phyloP scores from a whole-genome alignment of 2,888 invertebrate genomes.

The Phyllotreta striolata region DNA sequence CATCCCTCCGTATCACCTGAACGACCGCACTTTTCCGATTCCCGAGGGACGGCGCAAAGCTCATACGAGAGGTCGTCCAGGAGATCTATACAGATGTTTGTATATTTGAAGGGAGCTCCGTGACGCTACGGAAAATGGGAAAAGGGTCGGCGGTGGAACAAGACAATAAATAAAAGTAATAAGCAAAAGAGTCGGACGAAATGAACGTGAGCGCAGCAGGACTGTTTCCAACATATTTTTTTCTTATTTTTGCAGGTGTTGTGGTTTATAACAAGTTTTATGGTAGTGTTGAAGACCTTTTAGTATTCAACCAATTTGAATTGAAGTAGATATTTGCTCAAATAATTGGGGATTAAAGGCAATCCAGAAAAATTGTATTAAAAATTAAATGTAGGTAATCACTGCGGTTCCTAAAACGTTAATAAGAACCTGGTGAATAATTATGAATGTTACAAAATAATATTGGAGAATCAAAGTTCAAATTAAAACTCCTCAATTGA shows the following conservation, averaged over 20 bases:
- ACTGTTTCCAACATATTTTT: neutral
- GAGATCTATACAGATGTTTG: slow-evolving; percentile 30
- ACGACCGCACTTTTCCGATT: slow-evolving; percentile 26
- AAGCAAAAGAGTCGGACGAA: slow-evolving; percentile 51
- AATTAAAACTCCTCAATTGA: no score
- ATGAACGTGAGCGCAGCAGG: slow-evolving; percentile 40
- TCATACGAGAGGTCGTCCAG: slow-evolving; percentile 28
- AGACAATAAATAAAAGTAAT: slow-evolving; percentile 57
- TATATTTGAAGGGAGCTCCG: slow-evolving; percentile 25
- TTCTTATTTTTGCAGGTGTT: slow-evolving; percentile 1
- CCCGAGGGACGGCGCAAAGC: slow-evolving; percentile 18
- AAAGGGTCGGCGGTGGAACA: slow-evolving; percentile 52
- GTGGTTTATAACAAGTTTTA: slow-evolving; percentile 4
- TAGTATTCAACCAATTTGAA: no score
- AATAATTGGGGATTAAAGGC: no score
- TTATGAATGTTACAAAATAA: no score
- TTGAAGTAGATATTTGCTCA: no score
- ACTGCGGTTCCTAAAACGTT: no score
- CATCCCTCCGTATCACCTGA: slow-evolving; percentile 25
- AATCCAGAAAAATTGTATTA: no score
- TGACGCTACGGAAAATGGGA: slow-evolving; percentile 16
- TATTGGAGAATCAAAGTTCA: no score
- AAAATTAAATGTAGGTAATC: no score
- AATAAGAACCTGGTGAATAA: no score
- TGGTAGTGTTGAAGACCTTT: neutral